These are phyloP conservation scores for Cyclopterus lumpus DNA, from an alignment of 2,797 vertebrate genomes.

Conservation along the genomic window DNA sequence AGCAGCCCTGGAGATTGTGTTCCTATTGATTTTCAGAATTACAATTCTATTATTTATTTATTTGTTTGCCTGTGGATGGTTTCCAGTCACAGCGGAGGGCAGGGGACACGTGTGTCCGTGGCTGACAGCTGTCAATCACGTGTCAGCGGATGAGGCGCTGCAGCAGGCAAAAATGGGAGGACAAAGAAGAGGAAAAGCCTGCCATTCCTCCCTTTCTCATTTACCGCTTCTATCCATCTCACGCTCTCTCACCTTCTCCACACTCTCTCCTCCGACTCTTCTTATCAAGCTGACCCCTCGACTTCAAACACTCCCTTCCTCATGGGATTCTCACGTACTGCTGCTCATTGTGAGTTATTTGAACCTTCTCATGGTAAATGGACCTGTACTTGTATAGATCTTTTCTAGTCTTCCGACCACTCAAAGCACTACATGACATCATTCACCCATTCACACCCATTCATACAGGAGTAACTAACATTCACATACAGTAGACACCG, in stretches of 20 bases:
- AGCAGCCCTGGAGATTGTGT: conserved; percentile 56
- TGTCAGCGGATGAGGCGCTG: conserved; percentile 48
- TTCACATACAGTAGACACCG: too few species aligned
- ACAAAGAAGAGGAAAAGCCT: conserved; percentile 13
- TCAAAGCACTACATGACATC: too few species aligned
- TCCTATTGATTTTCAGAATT: conserved; percentile 74
- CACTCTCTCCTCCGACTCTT: conserved; percentile 38
- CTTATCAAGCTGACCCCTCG: conserved; percentile 65
- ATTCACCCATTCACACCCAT: too few species aligned
- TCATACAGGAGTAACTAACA: too few species aligned
- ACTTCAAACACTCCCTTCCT: conserved; percentile 33
- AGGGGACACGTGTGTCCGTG: conserved; percentile 9
- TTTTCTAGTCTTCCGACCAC: too few species aligned
- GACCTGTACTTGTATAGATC: too few species aligned
- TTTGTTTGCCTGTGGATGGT: conserved; percentile 32
- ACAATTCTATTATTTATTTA: conserved; percentile 46
- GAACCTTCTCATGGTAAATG: too few species aligned
- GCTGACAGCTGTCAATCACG: conserved; percentile 70
- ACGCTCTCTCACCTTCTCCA: conserved; percentile 37
- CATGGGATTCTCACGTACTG: conserved; percentile 28
- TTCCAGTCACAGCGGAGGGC: conserved; percentile 28
- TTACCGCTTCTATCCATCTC: conserved; percentile 41
- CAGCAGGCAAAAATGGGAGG: conserved; percentile 1
- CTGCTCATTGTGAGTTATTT: conserved; percentile 26
- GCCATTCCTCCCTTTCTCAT: conserved; percentile 44